A percentile compares a stretch with the other conserved stretches of the same genome.
phyloP scores from a whole-genome alignment of 2,113 vertebrate species.

The Pitta sordida region DNA sequence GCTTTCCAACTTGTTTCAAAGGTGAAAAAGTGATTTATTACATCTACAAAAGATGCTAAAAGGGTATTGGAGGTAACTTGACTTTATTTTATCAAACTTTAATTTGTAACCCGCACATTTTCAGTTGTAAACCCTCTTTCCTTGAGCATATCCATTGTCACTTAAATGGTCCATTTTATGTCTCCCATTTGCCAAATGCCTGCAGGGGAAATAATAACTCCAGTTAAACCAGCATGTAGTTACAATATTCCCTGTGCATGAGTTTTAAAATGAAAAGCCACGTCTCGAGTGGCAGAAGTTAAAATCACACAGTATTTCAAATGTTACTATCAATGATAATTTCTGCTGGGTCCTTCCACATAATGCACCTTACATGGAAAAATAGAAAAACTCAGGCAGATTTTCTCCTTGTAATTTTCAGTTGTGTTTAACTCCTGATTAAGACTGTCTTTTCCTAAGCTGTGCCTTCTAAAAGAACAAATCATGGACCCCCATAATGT shows the following conservation, averaged over 20 bases:
- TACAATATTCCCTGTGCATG: not conserved
- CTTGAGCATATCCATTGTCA: not conserved
- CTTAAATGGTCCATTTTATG: not conserved
- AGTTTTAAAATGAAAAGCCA: not conserved
- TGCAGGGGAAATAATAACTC: conserved; percentile 13
- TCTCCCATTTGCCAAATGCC: conserved; percentile 5
- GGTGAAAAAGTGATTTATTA: not conserved
- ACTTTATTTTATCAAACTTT: not conserved
- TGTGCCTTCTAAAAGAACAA: not conserved
- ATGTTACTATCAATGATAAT: not conserved
- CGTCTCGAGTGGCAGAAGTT: not conserved
- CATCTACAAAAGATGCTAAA: not conserved
- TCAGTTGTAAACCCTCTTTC: not conserved
- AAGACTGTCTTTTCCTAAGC: not conserved
- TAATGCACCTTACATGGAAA: not conserved
- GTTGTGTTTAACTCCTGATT: not conserved
- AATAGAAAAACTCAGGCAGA: not conserved
- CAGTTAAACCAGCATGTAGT: conserved; percentile 4
- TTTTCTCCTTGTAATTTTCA: not conserved
- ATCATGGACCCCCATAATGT: not conserved
- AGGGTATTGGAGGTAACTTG: not conserved
- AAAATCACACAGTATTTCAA: not conserved
- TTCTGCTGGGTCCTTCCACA: not conserved
- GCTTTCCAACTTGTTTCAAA: not conserved
- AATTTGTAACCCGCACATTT: not conserved